These are phyloP conservation scores for Carcina quercana DNA, from an alignment of 2,888 invertebrate genomes.

Conservation along the genomic window DNA sequence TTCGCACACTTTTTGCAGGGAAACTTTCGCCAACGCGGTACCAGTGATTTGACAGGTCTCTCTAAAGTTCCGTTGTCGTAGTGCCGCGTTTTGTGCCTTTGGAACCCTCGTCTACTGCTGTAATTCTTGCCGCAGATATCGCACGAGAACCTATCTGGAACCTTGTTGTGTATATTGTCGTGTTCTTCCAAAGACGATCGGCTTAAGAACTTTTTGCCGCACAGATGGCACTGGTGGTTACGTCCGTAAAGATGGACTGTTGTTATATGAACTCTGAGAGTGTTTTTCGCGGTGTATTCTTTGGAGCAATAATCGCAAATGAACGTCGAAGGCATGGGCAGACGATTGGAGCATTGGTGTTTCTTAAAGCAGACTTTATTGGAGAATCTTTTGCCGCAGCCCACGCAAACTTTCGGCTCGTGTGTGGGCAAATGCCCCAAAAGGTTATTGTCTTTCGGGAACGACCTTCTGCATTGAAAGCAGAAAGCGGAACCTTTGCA, in stretches of 20 bases:
- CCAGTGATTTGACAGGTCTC: too few relatives aligned
- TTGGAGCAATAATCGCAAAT: conserved; percentile 39
- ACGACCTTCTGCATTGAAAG: conserved; percentile 29
- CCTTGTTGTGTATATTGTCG: conserved; percentile 29
- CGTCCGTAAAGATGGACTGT: conserved; percentile 22
- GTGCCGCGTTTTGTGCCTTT: conserved; percentile 31
- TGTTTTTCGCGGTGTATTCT: conserved; percentile 23
- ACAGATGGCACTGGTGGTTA: conserved; percentile 31
- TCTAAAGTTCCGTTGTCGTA: neutral
- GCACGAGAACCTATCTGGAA: conserved; percentile 33
- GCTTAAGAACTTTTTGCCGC: conserved; percentile 34
- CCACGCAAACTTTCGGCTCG: conserved; percentile 21
- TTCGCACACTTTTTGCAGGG: too few relatives aligned
- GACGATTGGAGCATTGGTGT: conserved; percentile 25
- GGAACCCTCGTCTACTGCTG: conserved; percentile 32
- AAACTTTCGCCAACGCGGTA: too few relatives aligned
- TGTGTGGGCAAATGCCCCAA: conserved; percentile 29
- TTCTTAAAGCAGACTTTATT: conserved; percentile 29
- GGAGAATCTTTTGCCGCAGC: conserved; percentile 28
- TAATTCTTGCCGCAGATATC: conserved; percentile 28
- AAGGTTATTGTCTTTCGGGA: conserved; percentile 19
- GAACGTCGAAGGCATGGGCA: conserved; percentile 11
- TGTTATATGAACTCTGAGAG: conserved; percentile 28
- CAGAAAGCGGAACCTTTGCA: conserved; percentile 12
- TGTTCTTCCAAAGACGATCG: conserved; percentile 33